Evolutionary conservation across 2,888 invertebrate species (phyloP), one percentile per base, ranked within the genome.

Genomic region (Dasypogon diadema): DNA sequence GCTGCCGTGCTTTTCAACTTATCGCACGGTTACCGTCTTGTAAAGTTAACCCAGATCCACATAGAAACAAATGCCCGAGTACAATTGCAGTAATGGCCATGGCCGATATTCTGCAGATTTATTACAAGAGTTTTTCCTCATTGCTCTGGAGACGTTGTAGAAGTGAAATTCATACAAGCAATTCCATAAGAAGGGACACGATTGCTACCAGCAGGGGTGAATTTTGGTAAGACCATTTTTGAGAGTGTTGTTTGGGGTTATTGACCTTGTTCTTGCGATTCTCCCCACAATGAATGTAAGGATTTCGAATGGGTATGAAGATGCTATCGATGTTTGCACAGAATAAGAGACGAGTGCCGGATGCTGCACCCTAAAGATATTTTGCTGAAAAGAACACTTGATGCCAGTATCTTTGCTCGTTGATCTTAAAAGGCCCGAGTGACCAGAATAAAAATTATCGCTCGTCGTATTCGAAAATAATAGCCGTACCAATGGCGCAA

Each of bases 61-160:
- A 58, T 16, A 58, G 30, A 34, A 24, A 34, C 26, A 16, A 16
- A 30, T 24, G 14, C 16, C 6, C 14, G 58, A 6, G 42, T 10
- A 30, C 26, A 58, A 58, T 26, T 34, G 34, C 18, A 30, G 16
- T 58, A 30, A 58, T 58, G 58, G 14, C 58, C 58, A 58, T 58
- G 58, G 58, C 58, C 58, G 58, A 58, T 58, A 58, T 58, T 58
- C 12, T 26, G 30, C 22, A 34, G 8, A 58, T 58, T 58, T 58
- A 58, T 58, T 14, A n/a, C 58, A 58, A 58, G 34, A 34, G 18
- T 34, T 58, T 30, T 34, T 16, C 10, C 30, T n/a, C 56, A 12
- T 34, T 18, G 30, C 58, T 26, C 26, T 14, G 5, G 56, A 14
- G 56, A 56, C 14, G 56, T 56, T 26, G 30, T 3, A 30, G 30